Conservation (phyloP, 2,113 vertebrate species). For the Dendropsophus ebraccatus region DNA sequence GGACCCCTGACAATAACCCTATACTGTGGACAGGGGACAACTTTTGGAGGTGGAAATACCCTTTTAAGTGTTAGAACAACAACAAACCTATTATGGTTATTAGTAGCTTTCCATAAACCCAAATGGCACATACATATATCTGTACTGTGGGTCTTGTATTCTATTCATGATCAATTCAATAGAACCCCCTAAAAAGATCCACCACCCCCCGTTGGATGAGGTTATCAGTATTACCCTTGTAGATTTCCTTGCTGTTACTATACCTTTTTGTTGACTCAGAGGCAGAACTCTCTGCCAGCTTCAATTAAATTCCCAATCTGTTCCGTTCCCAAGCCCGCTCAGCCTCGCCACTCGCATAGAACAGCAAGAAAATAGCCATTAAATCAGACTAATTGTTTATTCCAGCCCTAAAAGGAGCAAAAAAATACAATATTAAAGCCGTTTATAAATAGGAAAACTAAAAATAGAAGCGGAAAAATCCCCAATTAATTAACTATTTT, state of each 20-base stretch:
- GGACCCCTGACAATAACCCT: no score
- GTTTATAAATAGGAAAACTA: constrained; percentile 64
- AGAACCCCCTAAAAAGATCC: not conserved
- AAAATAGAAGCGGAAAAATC: constrained; percentile 72
- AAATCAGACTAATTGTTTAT: constrained; percentile 71
- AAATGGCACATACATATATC: no score
- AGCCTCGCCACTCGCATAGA: constrained; percentile 68
- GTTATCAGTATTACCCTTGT: constrained; percentile 67
- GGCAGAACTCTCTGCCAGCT: constrained; percentile 67
- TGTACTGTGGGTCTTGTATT: no score
- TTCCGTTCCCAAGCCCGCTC: constrained; percentile 72
- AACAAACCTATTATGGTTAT: no score
- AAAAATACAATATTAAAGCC: constrained; percentile 72
- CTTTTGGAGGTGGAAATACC: no score
- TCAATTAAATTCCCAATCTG: constrained; percentile 72
- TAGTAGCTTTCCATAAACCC: no score
- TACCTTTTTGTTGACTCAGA: constrained; percentile 70
- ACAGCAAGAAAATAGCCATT: constrained; percentile 67
- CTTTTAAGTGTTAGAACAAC: no score
- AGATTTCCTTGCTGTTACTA: constrained; percentile 60
- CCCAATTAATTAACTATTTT: constrained; percentile 71
- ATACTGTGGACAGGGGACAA: no score
- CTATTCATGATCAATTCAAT: not conserved
- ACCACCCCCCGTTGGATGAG: not conserved
- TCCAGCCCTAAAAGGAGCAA: constrained; percentile 69